Conservation (phyloP, 2,888 invertebrate species). For the Clepsis dumicolana region DNA sequence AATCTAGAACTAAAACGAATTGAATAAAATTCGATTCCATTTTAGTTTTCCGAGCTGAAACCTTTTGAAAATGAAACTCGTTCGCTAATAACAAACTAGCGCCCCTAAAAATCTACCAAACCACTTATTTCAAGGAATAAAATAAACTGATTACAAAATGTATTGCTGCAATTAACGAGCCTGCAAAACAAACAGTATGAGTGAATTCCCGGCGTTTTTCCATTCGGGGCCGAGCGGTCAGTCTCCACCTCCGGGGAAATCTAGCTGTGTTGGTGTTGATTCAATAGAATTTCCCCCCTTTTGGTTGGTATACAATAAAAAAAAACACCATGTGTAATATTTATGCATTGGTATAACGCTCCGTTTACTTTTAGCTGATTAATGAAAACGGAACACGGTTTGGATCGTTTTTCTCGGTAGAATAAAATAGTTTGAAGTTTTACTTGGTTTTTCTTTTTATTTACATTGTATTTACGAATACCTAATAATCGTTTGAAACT, state of each 20-base stretch:
- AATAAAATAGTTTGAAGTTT: neutral
- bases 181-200: constrained; percentile 28
- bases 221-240: constrained; percentile 39
- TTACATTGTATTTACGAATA: no score
- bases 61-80: neutral
- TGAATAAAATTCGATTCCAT: no score
- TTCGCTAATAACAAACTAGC: neutral
- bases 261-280: constrained; percentile 62
- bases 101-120: neutral
- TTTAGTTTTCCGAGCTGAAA: no score
- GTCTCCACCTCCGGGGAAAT: constrained; percentile 65
- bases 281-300: constrained; percentile 70
- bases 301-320: constrained; percentile 66
- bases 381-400: constrained; percentile 17
- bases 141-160: constrained; percentile 42
- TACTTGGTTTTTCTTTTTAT: neutral
- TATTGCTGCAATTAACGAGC: constrained; percentile 29
- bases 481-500: no score
- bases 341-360: constrained; percentile 30
- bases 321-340: constrained; percentile 45
- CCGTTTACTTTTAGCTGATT: constrained; percentile 32
- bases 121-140: neutral
- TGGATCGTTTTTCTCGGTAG: neutral
- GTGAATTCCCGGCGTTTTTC: constrained; percentile 32
- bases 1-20: no score